Percentiles rank a stretch among this genome's conserved stretches.
These are phyloP conservation scores for Stichopus chloronotus DNA, from an alignment of 35 echinoderm and acorn worm species.

Conservation along the genomic window DNA sequence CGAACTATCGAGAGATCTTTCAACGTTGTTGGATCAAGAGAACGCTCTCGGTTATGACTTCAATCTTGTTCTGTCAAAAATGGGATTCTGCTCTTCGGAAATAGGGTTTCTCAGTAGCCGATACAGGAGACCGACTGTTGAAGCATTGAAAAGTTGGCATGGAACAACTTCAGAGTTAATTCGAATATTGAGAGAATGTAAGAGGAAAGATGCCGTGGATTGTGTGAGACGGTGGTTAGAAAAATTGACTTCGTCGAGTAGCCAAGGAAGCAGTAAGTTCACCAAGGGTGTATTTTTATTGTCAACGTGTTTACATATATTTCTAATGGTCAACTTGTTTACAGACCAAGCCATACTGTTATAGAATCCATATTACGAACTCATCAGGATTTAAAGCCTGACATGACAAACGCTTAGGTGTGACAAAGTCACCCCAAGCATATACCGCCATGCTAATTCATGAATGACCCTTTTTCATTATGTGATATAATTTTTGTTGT, in stretches of 20 bases:
- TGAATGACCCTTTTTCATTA: too few relatives aligned
- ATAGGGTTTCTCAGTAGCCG: conserved; percentile 38
- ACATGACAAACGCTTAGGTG: too few relatives aligned
- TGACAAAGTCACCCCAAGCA: too few relatives aligned
- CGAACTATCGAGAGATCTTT: not conserved
- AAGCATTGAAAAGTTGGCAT: conserved; percentile 36
- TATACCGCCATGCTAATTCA: too few relatives aligned
- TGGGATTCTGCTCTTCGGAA: conserved; percentile 31
- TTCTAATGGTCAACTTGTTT: too few relatives aligned
- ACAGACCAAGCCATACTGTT: too few relatives aligned
- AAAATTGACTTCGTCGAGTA: not conserved
- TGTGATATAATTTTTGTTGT: too few relatives aligned
- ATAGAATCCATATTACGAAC: too few relatives aligned
- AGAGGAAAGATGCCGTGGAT: conserved; percentile 2
- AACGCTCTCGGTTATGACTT: conserved; percentile 20
- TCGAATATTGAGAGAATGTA: not conserved
- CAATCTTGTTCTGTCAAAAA: not conserved
- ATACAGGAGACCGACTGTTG: conserved; percentile 6
- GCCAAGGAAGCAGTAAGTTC: not conserved
- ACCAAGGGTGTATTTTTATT: too few relatives aligned
- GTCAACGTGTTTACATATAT: too few relatives aligned
- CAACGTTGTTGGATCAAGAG: conserved; percentile 35
- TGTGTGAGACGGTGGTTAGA: conserved; percentile 24
- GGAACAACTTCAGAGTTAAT: conserved; percentile 13
- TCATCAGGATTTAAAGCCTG: too few relatives aligned